Evolutionary conservation across 2,113 vertebrate species (phyloP), one percentile per base, ranked within the genome.

Genomic region (Lucifuga dentata): DNA sequence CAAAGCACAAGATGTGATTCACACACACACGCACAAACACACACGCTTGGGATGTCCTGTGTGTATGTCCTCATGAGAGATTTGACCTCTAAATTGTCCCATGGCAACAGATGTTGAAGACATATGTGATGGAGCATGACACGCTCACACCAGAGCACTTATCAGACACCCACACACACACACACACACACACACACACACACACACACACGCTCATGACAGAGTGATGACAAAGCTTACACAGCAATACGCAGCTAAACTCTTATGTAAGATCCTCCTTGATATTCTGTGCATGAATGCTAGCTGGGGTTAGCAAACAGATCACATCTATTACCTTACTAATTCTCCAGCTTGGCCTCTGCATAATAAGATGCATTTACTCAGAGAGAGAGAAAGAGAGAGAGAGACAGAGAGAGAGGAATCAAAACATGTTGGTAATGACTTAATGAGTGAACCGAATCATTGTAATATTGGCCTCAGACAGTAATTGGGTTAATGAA

Each of bases 291-390:
- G 73, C 80, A 63, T 75, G 71, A 16, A 66, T 59, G 63, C 79
- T 33, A 73, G 70, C 74, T 68, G 76, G 78, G 84, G 83, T 86
- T 87, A 84, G 87, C 61, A 81, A 85, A 88, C 81, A 76, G 85
- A 88, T 88, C 87, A 81, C 84, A 89, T 87, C 87, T 89, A 84
- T 88, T 86, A 88, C 86, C 56, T 80, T 78, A 76, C 83, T 88
- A 88, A 90, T 89, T 88, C 86, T 83, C 58, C 85, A 83, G 86
- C 82, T 81, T 84, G 83, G 83, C 79, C 84, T 82, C 69, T 83
- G 84, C 76, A 86, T 90, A 90, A 91, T 86, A 87, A 81, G 78
- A 87, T 78, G 68, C 71, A 72, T 80, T 86, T 78, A 75, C 68
- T 84, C 57, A 36, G 43, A 51, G 38, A 64, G 80, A 52, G 59